Evolutionary conservation across 1,140 invertebrate species (phyloP).

Genomic region (Zaprionus lachaisei): DNA sequence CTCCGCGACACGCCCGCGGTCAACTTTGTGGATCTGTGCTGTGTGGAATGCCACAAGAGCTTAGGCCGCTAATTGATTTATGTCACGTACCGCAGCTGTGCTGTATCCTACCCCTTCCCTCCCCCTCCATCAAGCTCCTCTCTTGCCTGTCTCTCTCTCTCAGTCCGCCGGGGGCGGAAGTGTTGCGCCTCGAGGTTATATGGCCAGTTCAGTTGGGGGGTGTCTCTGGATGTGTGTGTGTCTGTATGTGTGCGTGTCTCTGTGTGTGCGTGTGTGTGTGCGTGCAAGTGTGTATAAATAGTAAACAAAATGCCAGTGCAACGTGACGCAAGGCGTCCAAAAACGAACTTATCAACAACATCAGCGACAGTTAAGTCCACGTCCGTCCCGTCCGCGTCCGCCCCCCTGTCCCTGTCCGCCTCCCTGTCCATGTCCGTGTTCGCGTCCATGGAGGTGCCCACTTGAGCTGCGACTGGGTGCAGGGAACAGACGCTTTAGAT

Average conservation of each 20-base stretch:
- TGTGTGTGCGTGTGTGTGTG: not conserved
- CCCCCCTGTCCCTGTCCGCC: not conserved
- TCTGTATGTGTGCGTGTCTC: not conserved
- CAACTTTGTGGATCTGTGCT: constrained; percentile 25
- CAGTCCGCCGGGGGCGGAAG: constrained; percentile 20
- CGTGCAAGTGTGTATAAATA: constrained; percentile 52
- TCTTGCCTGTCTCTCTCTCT: too few relatives aligned
- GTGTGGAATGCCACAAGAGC: constrained; percentile 50
- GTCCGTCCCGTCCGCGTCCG: not conserved
- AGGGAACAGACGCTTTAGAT: not conserved
- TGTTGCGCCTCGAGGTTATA: constrained; percentile 18
- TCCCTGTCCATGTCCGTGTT: not conserved
- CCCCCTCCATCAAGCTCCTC: too few relatives aligned
- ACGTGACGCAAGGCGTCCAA: constrained; percentile 64
- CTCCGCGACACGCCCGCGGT: not conserved
- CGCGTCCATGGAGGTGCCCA: not conserved
- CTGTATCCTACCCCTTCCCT: not conserved
- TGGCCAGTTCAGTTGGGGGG: not conserved
- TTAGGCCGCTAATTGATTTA: constrained; percentile 80
- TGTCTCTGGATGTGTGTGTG: not conserved
- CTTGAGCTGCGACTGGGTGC: not conserved
- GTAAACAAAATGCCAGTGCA: constrained; percentile 64
- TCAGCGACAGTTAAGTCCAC: not conserved
- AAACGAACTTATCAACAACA: constrained; percentile 22
- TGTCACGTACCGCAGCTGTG: constrained; percentile 67